Conservation (phyloP, 2,888 invertebrate genomes). For the Acanthopleura granulata region DNA sequence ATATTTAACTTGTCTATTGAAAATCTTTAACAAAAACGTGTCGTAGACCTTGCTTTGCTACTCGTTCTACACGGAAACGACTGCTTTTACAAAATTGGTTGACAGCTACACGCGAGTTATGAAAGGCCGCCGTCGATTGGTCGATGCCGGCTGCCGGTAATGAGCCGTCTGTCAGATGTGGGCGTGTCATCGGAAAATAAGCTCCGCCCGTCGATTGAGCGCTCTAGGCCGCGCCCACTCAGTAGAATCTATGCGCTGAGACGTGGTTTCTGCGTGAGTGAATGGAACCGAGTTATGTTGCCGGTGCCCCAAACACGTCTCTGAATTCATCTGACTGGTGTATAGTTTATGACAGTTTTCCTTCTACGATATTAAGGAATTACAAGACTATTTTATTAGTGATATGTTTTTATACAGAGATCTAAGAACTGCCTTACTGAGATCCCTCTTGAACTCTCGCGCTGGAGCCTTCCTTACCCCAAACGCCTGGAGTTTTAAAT, state of each 20-base stretch:
- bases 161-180: background rate
- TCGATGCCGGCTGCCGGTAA: background rate
- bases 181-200: background rate
- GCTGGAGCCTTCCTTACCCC: too few relatives aligned
- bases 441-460: too few relatives aligned
- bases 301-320: too few relatives aligned
- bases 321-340: too few relatives aligned
- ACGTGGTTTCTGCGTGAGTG: too few relatives aligned
- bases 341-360: too few relatives aligned
- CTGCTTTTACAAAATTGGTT: conserved; percentile 10
- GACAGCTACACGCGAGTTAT: conserved; percentile 6
- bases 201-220: background rate
- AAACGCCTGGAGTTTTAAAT: too few relatives aligned
- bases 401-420: too few relatives aligned
- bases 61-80: conserved; percentile 7
- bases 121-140: background rate
- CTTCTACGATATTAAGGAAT: too few relatives aligned
- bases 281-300: too few relatives aligned
- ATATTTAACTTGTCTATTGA: conserved; percentile 5
- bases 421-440: too few relatives aligned
- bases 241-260: background rate
- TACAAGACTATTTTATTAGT: too few relatives aligned
- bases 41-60: conserved; percentile 2
- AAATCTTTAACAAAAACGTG: conserved; percentile 10
- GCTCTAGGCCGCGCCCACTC: background rate